Base-by-base conservation (phyloP, 30 jellyfish, hydroid and myxozoan genomes). In the Pelagia noctiluca region DNA sequence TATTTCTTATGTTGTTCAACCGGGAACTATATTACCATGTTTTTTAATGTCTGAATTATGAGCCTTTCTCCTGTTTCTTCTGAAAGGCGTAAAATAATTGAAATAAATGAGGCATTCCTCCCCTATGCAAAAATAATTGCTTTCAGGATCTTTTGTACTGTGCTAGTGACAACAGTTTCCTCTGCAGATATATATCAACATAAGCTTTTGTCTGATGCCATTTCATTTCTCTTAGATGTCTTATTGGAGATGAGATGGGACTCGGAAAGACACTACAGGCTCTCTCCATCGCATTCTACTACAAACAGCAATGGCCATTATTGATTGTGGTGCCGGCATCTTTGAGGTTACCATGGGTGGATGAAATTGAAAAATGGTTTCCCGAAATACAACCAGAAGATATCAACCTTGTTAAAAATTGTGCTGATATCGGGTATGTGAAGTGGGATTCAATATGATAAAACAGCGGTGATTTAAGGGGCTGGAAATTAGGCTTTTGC, bases 211-310 rank as follows among this genome's bases (percentile, higher is more conserved):
- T 29, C 26, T 11, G 84, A 34, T 71, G 35, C 8, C 12, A 42
- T 28, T 52, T 37, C 18, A 3, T 13, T 65, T 64, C 50, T 83
- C 70, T 26, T 68, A 87, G 96, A 57, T 87, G 96, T 63, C 60
- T 87, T 54, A 77, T 88, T 71, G 96, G 96, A 29, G 96, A 88
- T 70, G 96, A 88, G 96, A 90, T 90, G 97, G 97, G 97, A 10
- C 85, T 90, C 10, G 97, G 97, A 31, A 90, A 90, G 75, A 90
- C 97, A 3, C 88, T 90, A 19, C 97, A 90, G 62, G 97, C 97
- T 0, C 63, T 90, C 2, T 87, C 91, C 16, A 85, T 90, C 19
- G 95, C 95, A 75, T 90, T 84, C 69, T 90, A 83, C 66, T 90
- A 13, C 75, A 76, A 70, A 31, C 26, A 50, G 30, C 79, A 78